These are phyloP conservation scores for Dromaius novaehollandiae DNA, from an alignment of 2,113 vertebrate genomes.

Conservation along the genomic window DNA sequence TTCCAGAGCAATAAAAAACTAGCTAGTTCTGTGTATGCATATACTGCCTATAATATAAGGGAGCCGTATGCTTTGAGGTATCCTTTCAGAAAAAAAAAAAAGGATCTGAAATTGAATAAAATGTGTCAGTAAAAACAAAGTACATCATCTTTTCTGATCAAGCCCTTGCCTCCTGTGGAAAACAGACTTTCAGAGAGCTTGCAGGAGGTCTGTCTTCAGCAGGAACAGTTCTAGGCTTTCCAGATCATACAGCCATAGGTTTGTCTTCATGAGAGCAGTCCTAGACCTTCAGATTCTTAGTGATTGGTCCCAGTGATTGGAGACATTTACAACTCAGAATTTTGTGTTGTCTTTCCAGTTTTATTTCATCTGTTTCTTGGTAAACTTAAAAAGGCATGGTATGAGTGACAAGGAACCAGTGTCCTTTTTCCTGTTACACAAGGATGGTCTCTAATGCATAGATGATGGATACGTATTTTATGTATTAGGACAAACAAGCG, in stretches of 20 bases:
- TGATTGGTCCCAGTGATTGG: neutral
- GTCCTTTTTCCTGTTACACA: fast-evolving
- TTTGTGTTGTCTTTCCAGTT: neutral
- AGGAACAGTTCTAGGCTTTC: neutral
- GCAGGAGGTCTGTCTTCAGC: neutral
- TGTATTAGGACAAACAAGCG: constrained; percentile 93
- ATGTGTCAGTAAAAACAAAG: neutral
- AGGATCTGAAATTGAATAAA: neutral
- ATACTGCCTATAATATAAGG: neutral
- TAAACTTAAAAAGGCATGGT: neutral
- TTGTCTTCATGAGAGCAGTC: too few species aligned
- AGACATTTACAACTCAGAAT: neutral
- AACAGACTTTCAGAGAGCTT: neutral
- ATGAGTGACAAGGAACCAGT: neutral
- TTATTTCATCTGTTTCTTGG: neutral
- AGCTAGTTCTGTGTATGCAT: neutral
- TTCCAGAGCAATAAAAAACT: neutral
- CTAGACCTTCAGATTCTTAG: neutral
- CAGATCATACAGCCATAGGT: too few species aligned
- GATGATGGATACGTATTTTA: neutral
- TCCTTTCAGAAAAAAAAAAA: neutral
- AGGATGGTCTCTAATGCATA: fast-evolving
- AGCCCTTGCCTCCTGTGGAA: neutral
- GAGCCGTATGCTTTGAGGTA: neutral
- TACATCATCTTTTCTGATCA: neutral